These are phyloP conservation scores for Plumapathes pennacea DNA, from an alignment of 92 coral and sea anemone species.

Conservation along the genomic window DNA sequence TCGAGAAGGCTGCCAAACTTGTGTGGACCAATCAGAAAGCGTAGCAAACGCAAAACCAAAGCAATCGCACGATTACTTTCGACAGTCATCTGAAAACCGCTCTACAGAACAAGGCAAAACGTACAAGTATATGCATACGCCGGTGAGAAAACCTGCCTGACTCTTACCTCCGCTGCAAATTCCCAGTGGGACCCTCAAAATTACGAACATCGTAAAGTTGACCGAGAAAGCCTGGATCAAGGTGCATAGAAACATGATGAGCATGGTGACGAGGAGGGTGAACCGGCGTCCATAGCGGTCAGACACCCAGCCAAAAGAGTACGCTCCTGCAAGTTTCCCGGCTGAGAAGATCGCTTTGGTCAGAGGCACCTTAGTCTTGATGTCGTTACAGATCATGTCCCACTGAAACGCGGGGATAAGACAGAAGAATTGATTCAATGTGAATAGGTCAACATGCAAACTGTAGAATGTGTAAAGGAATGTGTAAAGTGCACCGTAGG, in stretches of 20 bases:
- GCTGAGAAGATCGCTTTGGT: conserved; percentile 96
- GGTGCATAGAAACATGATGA: conserved; percentile 83
- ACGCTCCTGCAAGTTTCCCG: conserved; percentile 96
- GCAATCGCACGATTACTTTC: no score
- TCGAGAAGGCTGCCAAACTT: no score
- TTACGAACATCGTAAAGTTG: conserved; percentile 84
- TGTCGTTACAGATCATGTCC: conserved; percentile 84
- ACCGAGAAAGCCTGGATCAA: conserved; percentile 86
- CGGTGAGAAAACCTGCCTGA: no score
- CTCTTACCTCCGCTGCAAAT: conserved; percentile 97
- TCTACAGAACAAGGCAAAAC: no score
- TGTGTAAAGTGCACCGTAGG: no score
- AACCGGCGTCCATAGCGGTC: conserved; percentile 91
- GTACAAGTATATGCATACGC: no score
- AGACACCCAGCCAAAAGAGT: conserved; percentile 96
- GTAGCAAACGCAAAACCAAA: no score
- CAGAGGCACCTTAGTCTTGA: conserved; percentile 84
- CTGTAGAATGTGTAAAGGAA: no score
- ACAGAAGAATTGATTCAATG: background rate
- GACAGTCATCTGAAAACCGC: no score
- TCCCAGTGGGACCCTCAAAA: conserved; percentile 87
- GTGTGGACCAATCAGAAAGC: no score
- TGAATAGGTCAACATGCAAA: no score
- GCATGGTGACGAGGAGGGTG: conserved; percentile 81
- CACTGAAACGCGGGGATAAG: conserved; percentile 70